Evolutionary conservation across 2,888 invertebrate genomes (phyloP).

Genomic region (Calameuta idolon): DNA sequence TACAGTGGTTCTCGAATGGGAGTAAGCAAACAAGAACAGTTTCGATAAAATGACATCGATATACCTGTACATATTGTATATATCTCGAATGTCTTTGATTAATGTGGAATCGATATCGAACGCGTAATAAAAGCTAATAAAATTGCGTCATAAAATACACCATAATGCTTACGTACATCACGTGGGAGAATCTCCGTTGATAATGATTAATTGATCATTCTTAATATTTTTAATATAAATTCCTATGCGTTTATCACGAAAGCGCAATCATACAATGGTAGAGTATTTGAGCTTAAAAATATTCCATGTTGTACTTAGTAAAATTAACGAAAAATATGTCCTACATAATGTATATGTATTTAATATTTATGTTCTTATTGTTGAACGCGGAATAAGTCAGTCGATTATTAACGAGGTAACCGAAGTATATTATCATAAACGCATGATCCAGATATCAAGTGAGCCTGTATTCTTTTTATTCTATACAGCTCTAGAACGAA

Average conservation of each 20-base stretch:
- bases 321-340: neutral
- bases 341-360: neutral
- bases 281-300: neutral
- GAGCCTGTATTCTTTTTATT: neutral
- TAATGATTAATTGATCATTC: neutral
- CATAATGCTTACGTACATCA: neutral
- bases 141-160: neutral
- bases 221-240: neutral
- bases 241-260: neutral
- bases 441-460: neutral
- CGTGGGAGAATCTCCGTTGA: neutral
- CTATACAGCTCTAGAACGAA: neutral
- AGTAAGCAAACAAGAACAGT: neutral
- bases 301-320: neutral
- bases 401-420: neutral
- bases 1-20: slow-evolving; percentile 26
- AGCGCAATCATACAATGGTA: neutral
- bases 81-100: neutral
- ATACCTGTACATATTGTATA: neutral
- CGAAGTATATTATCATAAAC: neutral
- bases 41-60: neutral
- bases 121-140: neutral
- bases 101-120: neutral
- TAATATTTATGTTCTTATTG: neutral
- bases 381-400: neutral